phyloP scores from a whole-genome alignment of 2,888 invertebrate genomes.

The Diaphora mendica region DNA sequence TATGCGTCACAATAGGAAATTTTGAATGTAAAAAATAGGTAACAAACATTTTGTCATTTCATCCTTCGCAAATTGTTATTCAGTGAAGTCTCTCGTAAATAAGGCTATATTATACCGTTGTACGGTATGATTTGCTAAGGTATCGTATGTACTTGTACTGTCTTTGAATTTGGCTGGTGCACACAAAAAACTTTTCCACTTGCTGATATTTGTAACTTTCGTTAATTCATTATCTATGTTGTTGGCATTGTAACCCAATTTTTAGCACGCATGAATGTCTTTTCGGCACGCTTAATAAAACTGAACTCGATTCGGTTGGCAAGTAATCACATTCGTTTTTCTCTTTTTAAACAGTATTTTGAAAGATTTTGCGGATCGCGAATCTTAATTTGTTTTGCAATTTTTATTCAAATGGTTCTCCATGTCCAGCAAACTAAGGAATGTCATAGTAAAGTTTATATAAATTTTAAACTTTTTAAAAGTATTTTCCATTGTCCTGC shows the following conservation, averaged over 20 bases:
- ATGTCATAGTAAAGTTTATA: constrained; percentile 28
- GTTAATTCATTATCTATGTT: constrained; percentile 26
- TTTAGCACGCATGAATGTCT: constrained; percentile 33
- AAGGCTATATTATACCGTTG: not conserved
- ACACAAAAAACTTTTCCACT: not conserved
- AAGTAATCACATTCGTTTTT: constrained; percentile 29
- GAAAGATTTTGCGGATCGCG: constrained; percentile 8
- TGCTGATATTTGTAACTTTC: constrained; percentile 23
- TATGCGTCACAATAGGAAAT: not conserved
- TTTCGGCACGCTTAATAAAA: constrained; percentile 36
- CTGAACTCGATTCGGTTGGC: constrained; percentile 34
- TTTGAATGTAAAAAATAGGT: not conserved
- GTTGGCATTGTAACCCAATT: constrained; percentile 36
- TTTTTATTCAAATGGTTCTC: constrained; percentile 3
- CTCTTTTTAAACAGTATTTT: constrained; percentile 22
- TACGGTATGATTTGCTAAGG: not conserved
- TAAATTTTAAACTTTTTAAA: constrained; percentile 15
- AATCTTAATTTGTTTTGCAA: not conserved
- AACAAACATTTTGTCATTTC: not conserved
- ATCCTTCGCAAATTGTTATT: not conserved
- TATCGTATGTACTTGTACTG: not conserved
- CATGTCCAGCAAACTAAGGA: constrained; percentile 2
- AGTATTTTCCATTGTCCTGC: not conserved
- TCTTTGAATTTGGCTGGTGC: not conserved
- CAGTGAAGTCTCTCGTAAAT: not conserved